Base-by-base conservation (phyloP, 1,140 invertebrate genomes). In the Meloidogyne hapla region DNA sequence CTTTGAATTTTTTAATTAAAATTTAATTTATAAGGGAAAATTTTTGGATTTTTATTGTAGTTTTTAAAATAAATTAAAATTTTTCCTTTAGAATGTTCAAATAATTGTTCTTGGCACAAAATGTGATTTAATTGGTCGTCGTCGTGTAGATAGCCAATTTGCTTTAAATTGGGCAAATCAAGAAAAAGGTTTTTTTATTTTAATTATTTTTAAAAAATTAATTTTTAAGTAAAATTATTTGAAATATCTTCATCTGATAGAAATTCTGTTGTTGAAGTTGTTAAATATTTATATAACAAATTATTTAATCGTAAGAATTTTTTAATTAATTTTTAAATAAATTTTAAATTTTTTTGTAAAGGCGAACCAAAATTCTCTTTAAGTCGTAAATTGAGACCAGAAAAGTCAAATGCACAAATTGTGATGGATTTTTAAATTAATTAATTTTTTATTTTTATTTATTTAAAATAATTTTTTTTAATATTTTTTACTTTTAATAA, bases 291-390 rank as follows among this genome's bases (percentile, higher is more conserved):
- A 25, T 76, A 69, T 25, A 81, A 77, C 15, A 71, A 80, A 75
- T 77, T 83, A 42, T 87, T 86, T 69, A 81, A 86, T 77, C 81
- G 23, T 75, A n/a, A 23, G 13, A 9, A 40, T 77, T 64, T 18
- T 23, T 68, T 64, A 61, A 64, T 42, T 18, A 21, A 10, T 15
- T 38, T 6, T 42, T 42, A 2, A 21, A 4, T 74, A 38, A 40
- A 65, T 33, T 45, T 33, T 40, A 10, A 33, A n/a, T 73, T 18
- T 56, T 87, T 85, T n/a, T n/a, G n/a, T n/a, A 69, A 74, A 85
- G 85, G 86, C 79, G 85, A 86, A 76, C 78, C 85, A 12, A 86
- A 86, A 65, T 86, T 86, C 73, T 86, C 85, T 13, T 65, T 86
- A 12, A 84, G 85, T 26, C 85, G 84, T 56, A 84, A 81, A 74